Evolutionary conservation across 1,140 invertebrate species (phyloP), one percentile per base, ranked within the genome.

Genomic region (Octopus sinensis): DNA sequence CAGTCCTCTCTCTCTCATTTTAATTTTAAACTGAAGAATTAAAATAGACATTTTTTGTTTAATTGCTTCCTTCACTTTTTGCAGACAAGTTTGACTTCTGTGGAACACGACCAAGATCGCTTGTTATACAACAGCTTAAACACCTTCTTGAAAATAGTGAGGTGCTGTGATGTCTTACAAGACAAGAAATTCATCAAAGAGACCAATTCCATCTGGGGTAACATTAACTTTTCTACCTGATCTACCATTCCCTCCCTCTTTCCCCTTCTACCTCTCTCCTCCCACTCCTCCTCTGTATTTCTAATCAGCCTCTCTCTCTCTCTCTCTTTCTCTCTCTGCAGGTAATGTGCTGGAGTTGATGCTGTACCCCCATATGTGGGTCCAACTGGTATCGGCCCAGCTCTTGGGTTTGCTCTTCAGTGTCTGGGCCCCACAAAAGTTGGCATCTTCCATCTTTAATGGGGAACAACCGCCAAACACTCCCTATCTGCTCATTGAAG

Each of bases 361-460:
- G 30, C 86, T 94, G 9, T 92, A 95, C 88, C 92, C 93, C 23
- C 94, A 95, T 87, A 89, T 92, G 62, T 95, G 94, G 94, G 94
- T 97, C 4, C 93, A 96, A 80, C 91, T 96, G 76, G 92, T 93
- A 80, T 92, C 95, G 13, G 92, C 93, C 4, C 95, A 96, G 88
- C 92, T 96, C 68, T 89, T 97, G 51, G 94, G 94, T 4, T 92
- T 93, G 51, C 91, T 96, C 76, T 91, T 97, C 56, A 91, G 92
- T 5, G 86, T 92, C 1, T 92, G 94, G 81, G 92, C 95, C 83
- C 88, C 92, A 6, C 91, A 93, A 9, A 92, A 93, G 82, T 87
- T 96, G 56, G 90, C 92, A 68, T 82, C 53, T 3, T 13, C 17
- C 53, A 78, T 52, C 53, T 52, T 78, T n/a, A 52, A 73, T 73